Percentiles rank a stretch among this genome's conserved stretches.
phyloP scores from a whole-genome alignment of 2,797 vertebrate species.

The Macropus fuliginosus region DNA sequence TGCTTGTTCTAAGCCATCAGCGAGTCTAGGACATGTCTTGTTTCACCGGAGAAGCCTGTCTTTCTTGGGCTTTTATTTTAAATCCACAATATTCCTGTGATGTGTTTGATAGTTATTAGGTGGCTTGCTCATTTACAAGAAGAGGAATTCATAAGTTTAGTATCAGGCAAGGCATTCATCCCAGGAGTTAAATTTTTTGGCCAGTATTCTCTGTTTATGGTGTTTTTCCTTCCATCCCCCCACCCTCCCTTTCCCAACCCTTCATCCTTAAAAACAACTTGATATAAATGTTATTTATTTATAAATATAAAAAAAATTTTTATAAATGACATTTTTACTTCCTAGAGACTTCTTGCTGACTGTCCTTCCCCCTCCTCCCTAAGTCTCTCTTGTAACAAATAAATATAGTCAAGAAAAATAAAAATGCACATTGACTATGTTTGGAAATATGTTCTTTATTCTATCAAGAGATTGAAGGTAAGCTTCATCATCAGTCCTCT shows the following conservation, averaged over 20 bases:
- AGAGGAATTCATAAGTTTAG: neutral
- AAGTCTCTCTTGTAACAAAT: neutral
- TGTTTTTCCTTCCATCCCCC: neutral
- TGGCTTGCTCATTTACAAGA: neutral
- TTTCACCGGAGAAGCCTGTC: neutral
- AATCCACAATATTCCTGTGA: neutral
- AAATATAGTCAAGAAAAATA: neutral
- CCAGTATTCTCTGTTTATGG: neutral
- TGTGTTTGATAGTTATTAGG: neutral
- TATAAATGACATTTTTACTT: neutral
- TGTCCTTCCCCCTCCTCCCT: neutral
- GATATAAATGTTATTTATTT: neutral
- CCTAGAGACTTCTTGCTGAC: neutral
- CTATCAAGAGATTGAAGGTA: neutral
- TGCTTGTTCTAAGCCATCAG: neutral
- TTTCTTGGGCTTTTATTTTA: neutral
- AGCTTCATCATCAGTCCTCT: neutral
- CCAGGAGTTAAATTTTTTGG: neutral
- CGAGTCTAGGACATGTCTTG: neutral
- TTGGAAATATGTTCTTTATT: neutral
- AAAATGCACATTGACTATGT: neutral
- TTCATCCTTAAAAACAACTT: neutral
- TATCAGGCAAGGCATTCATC: neutral
- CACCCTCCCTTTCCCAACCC: neutral
- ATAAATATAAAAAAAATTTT: no score